These are phyloP conservation scores for Stegostoma tigrinum DNA, from an alignment of 2,113 vertebrate species.

Conservation along the genomic window DNA sequence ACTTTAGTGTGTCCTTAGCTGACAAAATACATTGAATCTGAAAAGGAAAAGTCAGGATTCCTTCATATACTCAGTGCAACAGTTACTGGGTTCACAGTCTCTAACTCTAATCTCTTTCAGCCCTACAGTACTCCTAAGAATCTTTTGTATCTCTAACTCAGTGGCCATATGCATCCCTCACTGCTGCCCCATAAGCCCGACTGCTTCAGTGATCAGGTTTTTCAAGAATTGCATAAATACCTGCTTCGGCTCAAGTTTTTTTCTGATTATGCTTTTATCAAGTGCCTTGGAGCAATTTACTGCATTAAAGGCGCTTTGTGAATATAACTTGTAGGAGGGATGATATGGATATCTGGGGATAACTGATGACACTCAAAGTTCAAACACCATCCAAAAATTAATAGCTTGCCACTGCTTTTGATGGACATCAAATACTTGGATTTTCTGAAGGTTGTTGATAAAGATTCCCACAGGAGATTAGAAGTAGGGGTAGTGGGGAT, in stretches of 20 bases:
- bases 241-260: background rate
- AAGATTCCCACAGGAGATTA: too few species aligned
- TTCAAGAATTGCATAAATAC: background rate
- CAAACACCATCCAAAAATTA: too few species aligned
- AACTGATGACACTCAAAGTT: too few species aligned
- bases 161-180: background rate
- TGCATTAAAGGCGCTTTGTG: background rate
- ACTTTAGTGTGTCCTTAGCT: background rate
- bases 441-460: too few species aligned
- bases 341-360: too few species aligned
- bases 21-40: conserved; percentile 43
- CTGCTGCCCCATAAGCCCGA: too few species aligned
- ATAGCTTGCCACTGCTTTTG: too few species aligned
- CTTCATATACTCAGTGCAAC: background rate
- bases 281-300: background rate
- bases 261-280: background rate
- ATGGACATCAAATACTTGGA: too few species aligned
- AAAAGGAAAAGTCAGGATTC: conserved; percentile 76
- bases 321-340: background rate
- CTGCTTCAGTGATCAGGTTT: background rate
- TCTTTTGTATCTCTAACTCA: background rate
- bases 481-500: too few species aligned
- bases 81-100: background rate
- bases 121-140: background rate
- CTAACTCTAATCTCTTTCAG: background rate